Evolutionary conservation across 2,797 vertebrate species (phyloP), one percentile per base, ranked within the genome.

Genomic region (Clangula hyemalis): DNA sequence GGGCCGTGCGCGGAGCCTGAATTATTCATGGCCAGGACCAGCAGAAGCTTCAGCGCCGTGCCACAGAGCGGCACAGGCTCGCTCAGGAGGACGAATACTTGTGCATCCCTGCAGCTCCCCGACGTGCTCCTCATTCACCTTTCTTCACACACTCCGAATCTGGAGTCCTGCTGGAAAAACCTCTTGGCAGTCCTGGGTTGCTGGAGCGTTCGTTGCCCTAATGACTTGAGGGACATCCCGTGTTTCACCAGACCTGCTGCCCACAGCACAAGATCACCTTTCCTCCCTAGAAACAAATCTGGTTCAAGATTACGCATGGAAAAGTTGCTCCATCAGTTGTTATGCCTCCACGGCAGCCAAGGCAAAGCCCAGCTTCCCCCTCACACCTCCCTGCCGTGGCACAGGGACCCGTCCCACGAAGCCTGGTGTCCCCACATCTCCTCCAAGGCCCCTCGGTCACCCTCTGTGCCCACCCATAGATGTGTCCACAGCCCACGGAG

Each of bases 11-110:
- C 25, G 43, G 61, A 68, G 54, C 39, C 85, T 84, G 66, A 88
- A 75, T 90, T 87, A 92, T 69, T 91, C 79, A 95, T 8, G 34
- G 54, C 17, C 62, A 69, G 73, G 56, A 81, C 34, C 69, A 41
- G 57, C 21, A 82, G 61, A 41, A 82, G 49, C 45, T 83, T 53
- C 41, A 92, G 34, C 18, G 3, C 27, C 8, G 24, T 62, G 45
- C 72, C 64, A 47, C 19, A 21, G 36, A 68, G 32, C 0, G 4
- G 39, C 56, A 75, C 20, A n/a, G 47, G 41, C 65, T 87, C 38
- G 19, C 24, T 61, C 39, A 5, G 41, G 30, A 51, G 20, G 7
- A 71, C 18, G 51, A 85, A 4, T 30, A 51, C 22, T 65, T 41
- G 4, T 3, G 17, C 20, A 21, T 39, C 22, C 51, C 83, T 54